Percentiles rank a stretch among this genome's conserved stretches.
Conservation (phyloP, 2,113 vertebrate genomes). For the Candoia aspera region DNA sequence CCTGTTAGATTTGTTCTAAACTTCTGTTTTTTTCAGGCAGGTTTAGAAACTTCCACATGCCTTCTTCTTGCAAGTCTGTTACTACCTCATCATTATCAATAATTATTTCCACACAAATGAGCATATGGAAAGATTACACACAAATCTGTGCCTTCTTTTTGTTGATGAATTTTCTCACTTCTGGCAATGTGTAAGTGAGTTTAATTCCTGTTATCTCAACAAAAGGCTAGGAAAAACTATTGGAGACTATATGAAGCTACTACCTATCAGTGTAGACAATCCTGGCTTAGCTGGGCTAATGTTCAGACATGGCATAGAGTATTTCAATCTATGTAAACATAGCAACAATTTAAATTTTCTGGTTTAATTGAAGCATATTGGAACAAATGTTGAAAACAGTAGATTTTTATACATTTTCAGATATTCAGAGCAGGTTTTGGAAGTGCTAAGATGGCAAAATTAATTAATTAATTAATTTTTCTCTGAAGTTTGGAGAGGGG, state of each 20-base stretch:
- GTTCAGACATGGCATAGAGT: not conserved
- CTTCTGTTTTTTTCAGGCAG: not conserved
- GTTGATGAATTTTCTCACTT: not conserved
- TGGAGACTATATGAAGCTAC: not conserved
- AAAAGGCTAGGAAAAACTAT: not conserved
- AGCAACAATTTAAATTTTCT: not conserved
- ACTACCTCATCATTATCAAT: not conserved
- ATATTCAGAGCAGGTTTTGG: not conserved
- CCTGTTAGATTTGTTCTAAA: not conserved
- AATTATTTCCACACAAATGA: not conserved
- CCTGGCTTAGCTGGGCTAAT: not conserved
- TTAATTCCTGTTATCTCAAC: not conserved
- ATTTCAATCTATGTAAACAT: not conserved
- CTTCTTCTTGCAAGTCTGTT: not conserved
- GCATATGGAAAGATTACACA: not conserved
- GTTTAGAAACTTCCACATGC: not conserved
- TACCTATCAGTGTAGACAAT: not conserved
- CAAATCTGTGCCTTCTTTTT: not conserved
- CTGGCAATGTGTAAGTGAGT: not conserved
- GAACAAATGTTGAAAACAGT: not conserved
- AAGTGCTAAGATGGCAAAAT: not conserved
- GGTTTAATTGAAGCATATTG: not conserved
- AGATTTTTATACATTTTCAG: not conserved
- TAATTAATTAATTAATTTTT: not conserved
- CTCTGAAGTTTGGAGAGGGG: not conserved